Base-by-base conservation (phyloP, 2,113 vertebrate genomes). In the Cyprinodon variegatus region DNA sequence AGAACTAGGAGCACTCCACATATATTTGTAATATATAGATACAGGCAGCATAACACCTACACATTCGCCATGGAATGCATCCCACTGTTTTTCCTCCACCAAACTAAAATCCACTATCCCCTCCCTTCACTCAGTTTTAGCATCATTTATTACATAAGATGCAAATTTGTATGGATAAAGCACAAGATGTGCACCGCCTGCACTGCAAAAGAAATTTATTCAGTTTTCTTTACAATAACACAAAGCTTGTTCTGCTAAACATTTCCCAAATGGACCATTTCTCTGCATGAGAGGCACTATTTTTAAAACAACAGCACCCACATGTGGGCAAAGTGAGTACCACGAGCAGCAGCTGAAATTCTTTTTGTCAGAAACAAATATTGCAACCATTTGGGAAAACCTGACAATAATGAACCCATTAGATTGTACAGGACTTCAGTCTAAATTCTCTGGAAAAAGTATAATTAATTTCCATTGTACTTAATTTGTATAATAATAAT, bases 261-360 rank as follows among this genome's bases (percentile, higher is more conserved):
- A 41, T 72, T 76, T 43, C 65, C 60, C 37, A 66, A 76, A 79
- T 65, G 43, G 78, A 45, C 50, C 50, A 70, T 40, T 43, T n/a
- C 48, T 72, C 53, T 61, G 15, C 13, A 17, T 37, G 65, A 38
- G n/a, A 4, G 41, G 48, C n/a, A 6, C 14, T 15, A 83, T 90
- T 87, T 85, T 12, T 43, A 46, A 53, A 70, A 69, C 88, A 89
- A 77, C 81, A 90, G 81, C 78, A 22, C 89, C 82, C 29, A 40
- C 91, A 2, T 72, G 46, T 90, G 92, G 89, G 76, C 65, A 67
- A 0, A 0, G 3, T 9, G 0, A 2, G 57, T 20, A 45, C 41
- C 4, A 17, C 57, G 57, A 2, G 15, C 22, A 4, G 6, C 36
- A 7, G 50, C 0, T 57, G 48, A 20, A 53, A 53, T 53, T 10